phyloP scores from a whole-genome alignment of 2,797 vertebrate species.

The Halcyon smyrnensis region DNA sequence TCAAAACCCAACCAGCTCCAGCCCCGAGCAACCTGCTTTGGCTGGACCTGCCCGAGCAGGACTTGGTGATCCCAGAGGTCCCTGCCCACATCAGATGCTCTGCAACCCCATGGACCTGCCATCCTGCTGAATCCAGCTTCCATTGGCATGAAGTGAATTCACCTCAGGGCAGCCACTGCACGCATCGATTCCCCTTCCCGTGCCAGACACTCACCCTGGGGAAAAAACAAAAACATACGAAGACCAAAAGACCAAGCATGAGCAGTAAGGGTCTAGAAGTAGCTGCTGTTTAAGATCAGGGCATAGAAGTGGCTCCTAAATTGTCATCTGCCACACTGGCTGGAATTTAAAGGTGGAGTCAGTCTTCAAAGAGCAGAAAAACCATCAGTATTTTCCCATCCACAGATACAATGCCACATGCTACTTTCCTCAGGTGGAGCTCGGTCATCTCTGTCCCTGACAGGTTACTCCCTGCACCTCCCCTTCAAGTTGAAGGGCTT shows the following conservation, averaged over 20 bases:
- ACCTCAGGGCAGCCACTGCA: background rate
- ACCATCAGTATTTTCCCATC: background rate
- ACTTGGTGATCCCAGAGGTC: rapidly evolving
- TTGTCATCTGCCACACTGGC: rapidly evolving
- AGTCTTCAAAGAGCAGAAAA: background rate
- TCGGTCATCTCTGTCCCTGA: background rate
- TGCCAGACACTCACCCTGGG: background rate
- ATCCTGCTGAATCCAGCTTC: background rate
- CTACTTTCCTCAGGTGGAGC: background rate
- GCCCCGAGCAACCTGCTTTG: background rate
- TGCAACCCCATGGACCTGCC: background rate
- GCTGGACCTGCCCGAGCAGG: background rate
- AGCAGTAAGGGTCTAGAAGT: background rate
- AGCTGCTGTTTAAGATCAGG: background rate
- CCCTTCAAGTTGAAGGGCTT: background rate
- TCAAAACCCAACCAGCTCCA: background rate
- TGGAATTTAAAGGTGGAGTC: background rate
- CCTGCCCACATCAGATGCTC: background rate
- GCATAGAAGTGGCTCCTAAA: background rate
- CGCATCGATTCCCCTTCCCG: rapidly evolving
- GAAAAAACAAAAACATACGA: background rate
- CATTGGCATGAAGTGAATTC: background rate
- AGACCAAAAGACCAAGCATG: background rate
- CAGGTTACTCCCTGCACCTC: background rate
- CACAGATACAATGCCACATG: rapidly evolving